phyloP scores from a whole-genome alignment of 2,797 vertebrate genomes.

The Apogon talboti region DNA sequence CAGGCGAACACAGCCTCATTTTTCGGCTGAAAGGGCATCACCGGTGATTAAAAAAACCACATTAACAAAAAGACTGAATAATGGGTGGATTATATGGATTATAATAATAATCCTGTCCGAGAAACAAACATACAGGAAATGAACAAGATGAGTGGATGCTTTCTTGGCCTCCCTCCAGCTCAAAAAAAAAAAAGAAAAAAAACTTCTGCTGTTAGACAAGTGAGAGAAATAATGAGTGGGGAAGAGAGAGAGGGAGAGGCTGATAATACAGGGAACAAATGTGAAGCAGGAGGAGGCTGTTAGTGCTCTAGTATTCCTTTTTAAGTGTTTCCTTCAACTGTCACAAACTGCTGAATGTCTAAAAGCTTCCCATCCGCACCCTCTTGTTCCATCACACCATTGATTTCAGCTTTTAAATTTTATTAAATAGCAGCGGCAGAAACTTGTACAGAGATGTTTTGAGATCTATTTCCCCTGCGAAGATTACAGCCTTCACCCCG shows the following conservation, averaged over 20 bases:
- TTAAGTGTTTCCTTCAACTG: constrained; percentile 38
- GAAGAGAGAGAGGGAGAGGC: constrained; percentile 24
- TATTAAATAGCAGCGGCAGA: constrained; percentile 23
- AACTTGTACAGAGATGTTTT: constrained; percentile 20
- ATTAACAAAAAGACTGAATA: constrained; percentile 9
- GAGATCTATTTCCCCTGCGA: constrained; percentile 18
- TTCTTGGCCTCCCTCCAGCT: constrained; percentile 25
- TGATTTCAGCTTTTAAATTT: constrained; percentile 42
- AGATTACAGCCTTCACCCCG: constrained; percentile 10
- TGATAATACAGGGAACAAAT: constrained; percentile 36
- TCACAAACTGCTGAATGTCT: constrained; percentile 26
- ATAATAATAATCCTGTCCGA: constrained; percentile 18
- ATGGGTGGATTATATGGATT: constrained; percentile 12
- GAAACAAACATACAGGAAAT: constrained; percentile 28
- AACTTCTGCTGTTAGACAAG: constrained; percentile 13
- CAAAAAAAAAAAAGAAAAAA: constrained; percentile 26
- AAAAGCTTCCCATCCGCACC: constrained; percentile 32
- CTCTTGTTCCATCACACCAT: constrained; percentile 33
- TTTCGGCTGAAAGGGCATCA: constrained; percentile 1
- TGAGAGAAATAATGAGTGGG: constrained; percentile 26
- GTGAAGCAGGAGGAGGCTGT: constrained; percentile 14
- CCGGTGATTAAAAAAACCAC: not conserved
- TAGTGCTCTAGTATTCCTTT: constrained; percentile 12
- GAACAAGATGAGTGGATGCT: constrained; percentile 19
- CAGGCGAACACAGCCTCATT: not conserved